A percentile compares a stretch with the other conserved stretches of the same genome.
phyloP scores from a whole-genome alignment of 2,797 vertebrate species.

The Chelmon rostratus region DNA sequence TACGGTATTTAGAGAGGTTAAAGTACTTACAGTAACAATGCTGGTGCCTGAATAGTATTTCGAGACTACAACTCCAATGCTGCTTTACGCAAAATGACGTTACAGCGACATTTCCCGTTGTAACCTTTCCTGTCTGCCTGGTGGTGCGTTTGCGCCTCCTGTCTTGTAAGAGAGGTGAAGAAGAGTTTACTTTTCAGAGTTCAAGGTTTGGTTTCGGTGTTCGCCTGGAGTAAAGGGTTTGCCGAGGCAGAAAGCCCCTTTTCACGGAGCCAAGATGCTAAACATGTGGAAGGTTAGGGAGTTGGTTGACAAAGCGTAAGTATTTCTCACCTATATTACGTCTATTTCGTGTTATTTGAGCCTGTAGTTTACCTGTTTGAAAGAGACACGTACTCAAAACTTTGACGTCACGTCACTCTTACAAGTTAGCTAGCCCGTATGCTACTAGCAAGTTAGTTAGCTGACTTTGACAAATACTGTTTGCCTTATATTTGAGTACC shows the following conservation, averaged over 20 bases:
- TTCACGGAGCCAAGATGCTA: conserved; percentile 88
- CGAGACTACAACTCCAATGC: conserved; percentile 73
- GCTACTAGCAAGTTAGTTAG: conserved; percentile 60
- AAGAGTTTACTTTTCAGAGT: conserved; percentile 84
- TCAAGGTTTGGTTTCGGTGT: conserved; percentile 80
- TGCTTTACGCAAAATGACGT: conserved; percentile 76
- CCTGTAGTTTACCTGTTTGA: conserved; percentile 82
- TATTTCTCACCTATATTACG: conserved; percentile 66
- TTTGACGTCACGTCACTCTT: conserved; percentile 86
- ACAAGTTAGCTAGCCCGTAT: conserved; percentile 73
- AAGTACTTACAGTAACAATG: background rate
- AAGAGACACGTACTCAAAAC: conserved; percentile 89
- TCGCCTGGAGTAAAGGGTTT: conserved; percentile 75
- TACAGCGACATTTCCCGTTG: conserved; percentile 69
- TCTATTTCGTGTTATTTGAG: conserved; percentile 52
- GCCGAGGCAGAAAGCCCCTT: conserved; percentile 80
- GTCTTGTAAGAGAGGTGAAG: conserved; percentile 77
- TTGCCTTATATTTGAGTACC: background rate
- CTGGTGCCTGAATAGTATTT: background rate
- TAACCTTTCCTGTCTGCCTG: conserved; percentile 74
- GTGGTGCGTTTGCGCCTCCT: conserved; percentile 78
- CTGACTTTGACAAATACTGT: conserved; percentile 46
- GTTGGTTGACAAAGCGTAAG: conserved; percentile 99
- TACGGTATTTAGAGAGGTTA: background rate
- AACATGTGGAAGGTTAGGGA: conserved; percentile 99